Conservation (phyloP, 2,888 invertebrate genomes). For the Tiliacea aurago region DNA sequence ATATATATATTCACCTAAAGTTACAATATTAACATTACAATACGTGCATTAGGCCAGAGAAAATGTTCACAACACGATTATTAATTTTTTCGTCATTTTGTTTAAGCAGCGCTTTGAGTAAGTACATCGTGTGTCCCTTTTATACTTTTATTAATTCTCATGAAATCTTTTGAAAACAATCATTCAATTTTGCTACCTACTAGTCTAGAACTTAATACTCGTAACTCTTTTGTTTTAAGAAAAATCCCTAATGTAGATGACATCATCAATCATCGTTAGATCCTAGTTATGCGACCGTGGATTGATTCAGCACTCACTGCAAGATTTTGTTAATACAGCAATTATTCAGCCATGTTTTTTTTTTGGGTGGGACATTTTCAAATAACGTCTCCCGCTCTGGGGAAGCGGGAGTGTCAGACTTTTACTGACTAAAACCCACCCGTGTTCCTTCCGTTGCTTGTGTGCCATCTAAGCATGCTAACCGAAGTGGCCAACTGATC, state of each 20-base stretch:
- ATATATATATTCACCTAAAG: neutral
- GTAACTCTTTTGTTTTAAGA: neutral
- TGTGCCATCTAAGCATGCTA: too few species aligned
- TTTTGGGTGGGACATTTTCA: too few species aligned
- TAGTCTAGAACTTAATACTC: neutral
- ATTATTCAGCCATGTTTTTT: too few species aligned
- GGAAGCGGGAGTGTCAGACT: too few species aligned
- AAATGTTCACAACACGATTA: slow-evolving; percentile 3
- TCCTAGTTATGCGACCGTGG: neutral
- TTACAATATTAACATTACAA: neutral
- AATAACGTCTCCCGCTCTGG: too few species aligned
- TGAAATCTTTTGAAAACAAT: neutral
- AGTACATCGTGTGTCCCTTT: neutral
- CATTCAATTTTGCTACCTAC: neutral
- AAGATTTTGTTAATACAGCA: neutral
- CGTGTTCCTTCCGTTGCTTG: too few species aligned
- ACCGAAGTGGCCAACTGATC: too few species aligned
- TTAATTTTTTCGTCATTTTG: neutral
- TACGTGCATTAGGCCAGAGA: neutral
- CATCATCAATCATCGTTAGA: neutral
- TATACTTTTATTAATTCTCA: neutral
- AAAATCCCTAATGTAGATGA: neutral
- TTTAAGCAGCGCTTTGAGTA: neutral
- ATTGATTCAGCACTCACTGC: too few species aligned
- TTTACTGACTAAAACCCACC: too few species aligned